Percentiles rank a stretch among this genome's conserved stretches.
These are phyloP conservation scores for Grammomys dolichurus DNA, from an alignment of 2,113 vertebrate genomes.

Conservation along the genomic window DNA sequence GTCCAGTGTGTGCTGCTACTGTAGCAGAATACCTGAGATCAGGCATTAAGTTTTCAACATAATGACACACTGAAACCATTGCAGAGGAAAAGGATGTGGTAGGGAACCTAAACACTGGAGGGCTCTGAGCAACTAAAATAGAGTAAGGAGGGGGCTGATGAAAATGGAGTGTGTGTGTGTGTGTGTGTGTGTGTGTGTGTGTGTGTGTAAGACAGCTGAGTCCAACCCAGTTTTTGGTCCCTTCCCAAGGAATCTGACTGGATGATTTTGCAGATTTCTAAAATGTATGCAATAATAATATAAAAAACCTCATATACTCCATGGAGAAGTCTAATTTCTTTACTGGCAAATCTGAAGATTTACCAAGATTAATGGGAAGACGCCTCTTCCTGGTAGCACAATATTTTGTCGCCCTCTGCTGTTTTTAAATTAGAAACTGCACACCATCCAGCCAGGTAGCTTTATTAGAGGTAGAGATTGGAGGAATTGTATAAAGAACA, in stretches of 20 bases:
- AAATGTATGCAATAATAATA: neutral
- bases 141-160: no score
- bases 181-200: neutral
- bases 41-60: neutral
- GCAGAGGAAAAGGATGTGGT: neutral
- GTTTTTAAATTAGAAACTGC: neutral
- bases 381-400: neutral
- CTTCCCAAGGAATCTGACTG: neutral
- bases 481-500: neutral
- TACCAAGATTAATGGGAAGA: neutral
- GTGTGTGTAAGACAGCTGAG: no score
- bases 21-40: neutral
- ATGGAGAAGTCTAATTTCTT: neutral
- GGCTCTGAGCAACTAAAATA: neutral
- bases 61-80: neutral
- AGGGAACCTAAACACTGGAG: neutral
- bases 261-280: neutral
- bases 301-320: neutral
- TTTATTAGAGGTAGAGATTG: neutral
- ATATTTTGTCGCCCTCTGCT: slow-evolving; percentile 40
- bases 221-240: neutral
- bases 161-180: neutral
- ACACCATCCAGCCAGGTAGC: neutral
- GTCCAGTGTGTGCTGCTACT: neutral
- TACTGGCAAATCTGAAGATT: neutral